These are phyloP conservation scores for Sebastes hubbsi DNA, from an alignment of 2,797 vertebrate genomes.

Conservation along the genomic window DNA sequence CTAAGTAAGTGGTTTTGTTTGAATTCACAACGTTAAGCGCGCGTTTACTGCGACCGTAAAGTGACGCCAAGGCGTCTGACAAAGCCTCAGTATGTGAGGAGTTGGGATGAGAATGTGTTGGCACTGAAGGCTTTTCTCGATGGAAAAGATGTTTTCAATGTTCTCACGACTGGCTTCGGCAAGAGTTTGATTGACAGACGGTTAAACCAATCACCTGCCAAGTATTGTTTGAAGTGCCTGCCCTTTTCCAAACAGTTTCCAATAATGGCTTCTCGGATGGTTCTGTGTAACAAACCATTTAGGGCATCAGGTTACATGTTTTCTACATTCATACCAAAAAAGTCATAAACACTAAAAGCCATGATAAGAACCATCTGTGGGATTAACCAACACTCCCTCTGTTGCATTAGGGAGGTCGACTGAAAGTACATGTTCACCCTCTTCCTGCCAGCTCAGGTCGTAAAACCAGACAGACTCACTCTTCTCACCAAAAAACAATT, in stretches of 20 bases:
- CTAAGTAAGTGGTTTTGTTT: too few relatives aligned
- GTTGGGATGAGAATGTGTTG: neutral
- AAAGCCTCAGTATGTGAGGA: too few relatives aligned
- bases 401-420: constrained; percentile 27
- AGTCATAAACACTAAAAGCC: neutral
- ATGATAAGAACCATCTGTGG: constrained; percentile 25
- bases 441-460: constrained; percentile 1
- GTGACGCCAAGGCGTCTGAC: too few relatives aligned
- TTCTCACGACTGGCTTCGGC: neutral
- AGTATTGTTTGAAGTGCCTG: neutral
- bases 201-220: neutral
- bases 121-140: neutral
- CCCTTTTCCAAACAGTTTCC: neutral
- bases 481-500: neutral
- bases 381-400: constrained; percentile 20
- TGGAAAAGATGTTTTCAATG: neutral
- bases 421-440: neutral
- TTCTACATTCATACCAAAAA: neutral
- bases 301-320: neutral
- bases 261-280: neutral
- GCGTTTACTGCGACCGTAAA: too few relatives aligned
- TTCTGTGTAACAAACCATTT: neutral
- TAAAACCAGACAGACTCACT: constrained; percentile 17
- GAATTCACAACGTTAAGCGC: too few relatives aligned
- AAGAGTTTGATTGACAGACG: neutral